A percentile compares a stretch with the other conserved stretches of the same genome.
Conservation (phyloP, 2,797 vertebrate genomes). For the Manis pentadactyla region DNA sequence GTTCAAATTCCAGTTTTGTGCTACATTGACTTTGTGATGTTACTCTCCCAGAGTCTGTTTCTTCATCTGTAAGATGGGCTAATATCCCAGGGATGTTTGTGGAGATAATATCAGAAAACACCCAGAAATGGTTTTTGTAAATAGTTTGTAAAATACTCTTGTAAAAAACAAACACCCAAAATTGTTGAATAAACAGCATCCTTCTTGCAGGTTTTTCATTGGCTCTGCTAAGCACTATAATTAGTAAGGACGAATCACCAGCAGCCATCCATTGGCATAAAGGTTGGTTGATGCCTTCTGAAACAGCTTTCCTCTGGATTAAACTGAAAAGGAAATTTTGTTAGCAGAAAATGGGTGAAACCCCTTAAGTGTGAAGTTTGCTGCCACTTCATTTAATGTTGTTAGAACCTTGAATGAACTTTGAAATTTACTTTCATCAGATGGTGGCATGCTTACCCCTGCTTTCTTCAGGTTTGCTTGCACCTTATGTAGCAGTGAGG, state of each 20-base stretch:
- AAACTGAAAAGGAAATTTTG: constrained; percentile 2
- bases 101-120: neutral
- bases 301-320: constrained; percentile 14
- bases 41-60: neutral
- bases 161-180: neutral
- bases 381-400: neutral
- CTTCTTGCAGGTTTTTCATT: constrained; percentile 5
- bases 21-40: neutral
- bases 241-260: neutral
- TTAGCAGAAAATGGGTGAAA: neutral
- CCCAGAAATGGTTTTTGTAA: neutral
- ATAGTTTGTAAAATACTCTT: neutral
- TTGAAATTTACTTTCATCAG: neutral
- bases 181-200: neutral
- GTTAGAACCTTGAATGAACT: neutral
- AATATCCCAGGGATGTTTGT: neutral
- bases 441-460: neutral
- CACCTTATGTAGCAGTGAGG: neutral
- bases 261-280: neutral
- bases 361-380: neutral
- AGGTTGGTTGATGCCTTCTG: neutral
- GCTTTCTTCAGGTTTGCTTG: neutral
- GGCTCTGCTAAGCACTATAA: neutral
- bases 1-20: neutral
- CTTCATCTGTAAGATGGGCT: neutral